Evolutionary conservation across 1,140 invertebrate species (phyloP), one percentile per base, ranked within the genome.

Genomic region (Polypedilum pembai): DNA sequence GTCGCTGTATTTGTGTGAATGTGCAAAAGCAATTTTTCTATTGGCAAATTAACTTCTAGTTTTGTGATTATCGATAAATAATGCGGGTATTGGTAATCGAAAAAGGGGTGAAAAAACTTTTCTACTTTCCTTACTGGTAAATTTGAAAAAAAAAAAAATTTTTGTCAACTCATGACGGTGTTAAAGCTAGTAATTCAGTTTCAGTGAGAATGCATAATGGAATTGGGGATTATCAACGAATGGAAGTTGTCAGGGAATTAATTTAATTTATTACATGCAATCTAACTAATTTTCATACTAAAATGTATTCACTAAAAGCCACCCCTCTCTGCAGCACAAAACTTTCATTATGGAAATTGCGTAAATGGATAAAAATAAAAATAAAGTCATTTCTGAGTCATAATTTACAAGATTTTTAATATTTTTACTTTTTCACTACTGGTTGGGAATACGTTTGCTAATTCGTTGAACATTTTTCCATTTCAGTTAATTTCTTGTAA

Each of bases 191-290:
- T 33, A 33, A 33, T 33, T 33, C 24, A 33, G 24, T 33, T 33
- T 33, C 5, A 56, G n/a, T 56, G n/a, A 56, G n/a, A n/a, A 56
- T 56, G 12, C 45, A 56, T 56, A 56, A n/a, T n/a, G 45, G 45
- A n/a, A 56, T 56, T n/a, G n/a, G 41, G 41, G 24, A 33, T 33
- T 33, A 33, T 33, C 41, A 45, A n/a, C 12, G 15, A 56, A n/a
- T 56, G 45, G 45, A 56, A 56, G 45, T 56, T 56, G 45, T 56
- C 45, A 56, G 10, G 24, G n/a, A 56, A 56, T 56, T 56, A 56
- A 56, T 56, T n/a, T 56, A 56, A 56, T 56, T 56, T 56, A 56
- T 56, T 56, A 56, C 45, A 56, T 56, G 45, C 45, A 56, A 56
- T 56, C 45, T 56, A 56, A 15, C 45, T n/a, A 56, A 56, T 56